Evolutionary conservation across 2,113 vertebrate species (phyloP), one percentile per base, ranked within the genome.

Genomic region (Eptesicus fuscus): DNA sequence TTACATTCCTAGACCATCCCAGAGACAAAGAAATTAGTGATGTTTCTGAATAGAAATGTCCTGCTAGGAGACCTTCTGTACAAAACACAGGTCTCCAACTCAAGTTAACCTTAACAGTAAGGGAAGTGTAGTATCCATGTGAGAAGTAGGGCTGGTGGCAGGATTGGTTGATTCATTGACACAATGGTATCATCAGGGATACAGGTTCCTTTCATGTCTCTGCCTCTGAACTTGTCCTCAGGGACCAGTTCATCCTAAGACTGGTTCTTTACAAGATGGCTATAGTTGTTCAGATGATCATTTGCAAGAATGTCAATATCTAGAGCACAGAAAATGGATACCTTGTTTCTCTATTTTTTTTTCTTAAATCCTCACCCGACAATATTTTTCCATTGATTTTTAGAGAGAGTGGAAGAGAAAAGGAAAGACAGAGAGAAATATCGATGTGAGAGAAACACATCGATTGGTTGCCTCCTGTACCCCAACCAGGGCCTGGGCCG

Each of bases 271-370:
- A 9, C 59, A 91, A 51, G 67, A 49, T 77, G 74, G 37, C 49
- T 87, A 0, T 18, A 91, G 30, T 65, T 32, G 4, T 40, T 71
- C 25, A 47, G 56, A 76, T 91, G n/a, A 63, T 53, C 59, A 42
- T 32, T 92, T 85, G 32, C 9, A 80, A 42, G 63, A 51, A 77
- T 70, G 61, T 78, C 35, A 77, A 9, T 93, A 65, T 89, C 37
- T 79, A 87, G 10, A 35, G 35, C 79, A 88, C n/a, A 82, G 83
- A 79, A 95, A 94, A 89, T 79, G n/a, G 30, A 83, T 76, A n/a
- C 4, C 17, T 32, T 7, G 49, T 70, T 77, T 40, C 59, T 53
- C 53, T 56, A 5, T 56, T 56, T 22, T 18, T 56, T 56, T 56
- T 8, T 56, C 18, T 56, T 56, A 56, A 59, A 59, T 59, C 23